These are phyloP conservation scores for Emmelina monodactyla DNA, from an alignment of 2,888 invertebrate species.

Conservation along the genomic window DNA sequence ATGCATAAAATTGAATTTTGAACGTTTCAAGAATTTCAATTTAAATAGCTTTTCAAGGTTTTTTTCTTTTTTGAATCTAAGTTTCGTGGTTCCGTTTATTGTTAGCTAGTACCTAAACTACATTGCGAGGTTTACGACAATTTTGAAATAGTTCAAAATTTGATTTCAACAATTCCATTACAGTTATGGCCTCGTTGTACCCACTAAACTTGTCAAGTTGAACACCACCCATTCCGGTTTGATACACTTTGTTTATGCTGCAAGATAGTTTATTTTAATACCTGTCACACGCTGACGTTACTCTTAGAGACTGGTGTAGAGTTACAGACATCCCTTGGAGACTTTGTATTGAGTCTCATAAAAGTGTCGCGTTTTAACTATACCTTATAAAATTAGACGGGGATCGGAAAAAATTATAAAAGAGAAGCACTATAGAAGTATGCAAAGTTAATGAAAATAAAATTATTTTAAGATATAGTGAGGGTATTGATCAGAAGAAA, in stretches of 20 bases:
- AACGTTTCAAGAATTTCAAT: background rate
- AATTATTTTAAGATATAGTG: no score
- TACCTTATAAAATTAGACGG: no score
- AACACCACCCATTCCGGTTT: conserved; percentile 1
- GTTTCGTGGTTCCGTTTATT: no score
- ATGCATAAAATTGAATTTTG: background rate
- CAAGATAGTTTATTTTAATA: conserved; percentile 28
- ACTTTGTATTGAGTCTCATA: no score
- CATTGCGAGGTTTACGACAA: no score
- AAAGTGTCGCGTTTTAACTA: no score
- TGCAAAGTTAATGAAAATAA: no score
- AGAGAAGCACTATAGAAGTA: no score
- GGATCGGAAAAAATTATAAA: no score
- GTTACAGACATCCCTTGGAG: conserved; percentile 27
- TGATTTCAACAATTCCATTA: background rate
- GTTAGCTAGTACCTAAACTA: no score
- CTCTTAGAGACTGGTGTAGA: conserved; percentile 30
- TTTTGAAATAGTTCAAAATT: no score
- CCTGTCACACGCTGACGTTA: conserved; percentile 37
- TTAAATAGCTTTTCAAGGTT: background rate
- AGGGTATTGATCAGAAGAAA: background rate
- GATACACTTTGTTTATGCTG: conserved; percentile 1
- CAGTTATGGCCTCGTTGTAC: background rate
- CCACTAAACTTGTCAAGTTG: background rate
- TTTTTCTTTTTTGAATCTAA: no score